Conservation (phyloP, 2,888 invertebrate species). For the Ptilodon capucinus region DNA sequence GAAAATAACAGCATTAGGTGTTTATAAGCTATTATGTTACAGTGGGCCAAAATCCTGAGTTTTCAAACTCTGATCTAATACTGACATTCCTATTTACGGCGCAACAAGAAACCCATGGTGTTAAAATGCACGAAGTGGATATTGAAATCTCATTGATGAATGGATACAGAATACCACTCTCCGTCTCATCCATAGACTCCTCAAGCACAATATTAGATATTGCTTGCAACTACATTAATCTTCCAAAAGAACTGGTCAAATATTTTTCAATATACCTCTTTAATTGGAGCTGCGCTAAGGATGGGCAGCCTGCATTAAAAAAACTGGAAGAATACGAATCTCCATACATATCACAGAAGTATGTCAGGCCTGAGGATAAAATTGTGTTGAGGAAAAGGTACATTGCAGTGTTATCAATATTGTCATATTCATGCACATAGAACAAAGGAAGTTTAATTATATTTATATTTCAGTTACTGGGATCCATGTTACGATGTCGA, state of each 20-base stretch:
- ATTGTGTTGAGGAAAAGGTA: constrained; percentile 94
- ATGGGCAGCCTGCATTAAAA: constrained; percentile 88
- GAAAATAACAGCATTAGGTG: too few species aligned
- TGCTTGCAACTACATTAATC: constrained; percentile 90
- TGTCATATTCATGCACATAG: not conserved
- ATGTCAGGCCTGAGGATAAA: constrained; percentile 87
- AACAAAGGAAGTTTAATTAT: constrained; percentile 2
- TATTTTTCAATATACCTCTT: constrained; percentile 96
- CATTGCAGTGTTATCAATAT: constrained; percentile 6
- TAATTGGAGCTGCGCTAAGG: constrained; percentile 88
- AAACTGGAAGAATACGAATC: constrained; percentile 98
- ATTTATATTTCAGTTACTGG: constrained; percentile 89
- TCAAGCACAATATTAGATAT: constrained; percentile 92
- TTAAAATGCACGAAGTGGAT: constrained; percentile 86
- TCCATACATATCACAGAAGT: constrained; percentile 95
- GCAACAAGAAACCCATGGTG: constrained; percentile 93
- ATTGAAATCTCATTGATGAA: constrained; percentile 94
- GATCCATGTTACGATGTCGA: constrained; percentile 92
- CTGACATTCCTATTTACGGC: constrained; percentile 94
- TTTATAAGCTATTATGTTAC: too few species aligned
- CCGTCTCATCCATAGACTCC: constrained; percentile 91
- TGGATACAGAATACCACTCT: constrained; percentile 91
- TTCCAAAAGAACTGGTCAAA: constrained; percentile 90
- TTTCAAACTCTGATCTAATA: constrained; percentile 90
- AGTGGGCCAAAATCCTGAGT: constrained; percentile 94